These are phyloP conservation scores for Cyphomyrus plagiostoma DNA, from an alignment of 2,113 vertebrate genomes.

Conservation along the genomic window DNA sequence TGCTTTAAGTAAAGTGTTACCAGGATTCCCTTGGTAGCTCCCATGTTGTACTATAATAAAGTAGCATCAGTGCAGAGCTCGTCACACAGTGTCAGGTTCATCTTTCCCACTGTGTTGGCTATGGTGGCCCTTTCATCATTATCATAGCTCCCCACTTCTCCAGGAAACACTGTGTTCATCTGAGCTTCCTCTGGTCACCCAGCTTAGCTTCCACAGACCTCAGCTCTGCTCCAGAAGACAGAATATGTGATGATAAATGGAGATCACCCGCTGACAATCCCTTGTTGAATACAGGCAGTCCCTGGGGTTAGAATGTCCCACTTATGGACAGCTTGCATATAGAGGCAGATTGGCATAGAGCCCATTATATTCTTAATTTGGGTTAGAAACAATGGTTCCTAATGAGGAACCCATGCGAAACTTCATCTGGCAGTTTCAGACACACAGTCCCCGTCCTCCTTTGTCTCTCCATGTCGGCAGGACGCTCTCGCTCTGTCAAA, in stretches of 20 bases:
- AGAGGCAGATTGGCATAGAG: not conserved
- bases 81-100: too few relatives aligned
- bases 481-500: slow-evolving; percentile 49
- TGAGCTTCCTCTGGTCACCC: not conserved
- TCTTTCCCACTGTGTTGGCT: too few relatives aligned
- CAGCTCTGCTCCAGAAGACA: not conserved
- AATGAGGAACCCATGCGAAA: not conserved
- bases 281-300: not conserved
- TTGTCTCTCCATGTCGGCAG: not conserved
- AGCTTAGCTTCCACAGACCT: not conserved
- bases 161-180: not conserved
- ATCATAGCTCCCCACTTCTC: not conserved
- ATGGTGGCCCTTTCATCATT: too few relatives aligned
- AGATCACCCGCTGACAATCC: not conserved
- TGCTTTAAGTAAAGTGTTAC: too few relatives aligned
- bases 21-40: not conserved
- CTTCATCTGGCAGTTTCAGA: not conserved
- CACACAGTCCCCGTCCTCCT: not conserved
- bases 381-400: not conserved
- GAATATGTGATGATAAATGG: not conserved
- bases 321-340: not conserved
- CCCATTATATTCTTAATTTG: not conserved
- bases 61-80: too few relatives aligned
- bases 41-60: not conserved
- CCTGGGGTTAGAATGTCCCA: not conserved